Evolutionary conservation across 2,797 vertebrate genomes (phyloP).

Genomic region (Sorex maritimensis): DNA sequence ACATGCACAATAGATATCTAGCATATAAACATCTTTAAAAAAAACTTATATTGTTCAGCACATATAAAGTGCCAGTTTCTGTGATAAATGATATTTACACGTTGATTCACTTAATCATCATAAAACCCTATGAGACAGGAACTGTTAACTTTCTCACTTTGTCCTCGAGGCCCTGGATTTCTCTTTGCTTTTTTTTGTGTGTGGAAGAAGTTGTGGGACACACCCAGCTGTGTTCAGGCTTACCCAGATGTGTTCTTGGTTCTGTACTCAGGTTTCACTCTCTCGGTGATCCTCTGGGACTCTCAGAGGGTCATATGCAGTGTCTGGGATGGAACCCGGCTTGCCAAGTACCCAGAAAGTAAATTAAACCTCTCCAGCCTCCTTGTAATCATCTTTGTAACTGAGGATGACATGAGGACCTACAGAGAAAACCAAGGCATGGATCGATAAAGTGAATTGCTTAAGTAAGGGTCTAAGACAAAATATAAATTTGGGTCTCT

Average conservation of each 20-base stretch:
- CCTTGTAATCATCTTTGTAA: slow-evolving; percentile 29
- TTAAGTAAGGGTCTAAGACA: not conserved
- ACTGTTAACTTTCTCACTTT: not conserved
- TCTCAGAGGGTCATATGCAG: too few species aligned
- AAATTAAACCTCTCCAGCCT: not conserved
- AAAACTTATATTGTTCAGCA: slow-evolving; percentile 14
- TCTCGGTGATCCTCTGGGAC: too few species aligned
- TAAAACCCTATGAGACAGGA: not conserved
- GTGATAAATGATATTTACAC: not conserved
- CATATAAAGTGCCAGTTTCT: not conserved
- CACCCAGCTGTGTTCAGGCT: too few species aligned
- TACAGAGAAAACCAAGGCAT: not conserved
- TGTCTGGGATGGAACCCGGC: too few species aligned
- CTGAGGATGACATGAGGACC: not conserved
- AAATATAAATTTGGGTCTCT: not conserved
- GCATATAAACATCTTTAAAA: not conserved
- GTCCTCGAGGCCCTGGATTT: too few species aligned
- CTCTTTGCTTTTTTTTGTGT: too few species aligned
- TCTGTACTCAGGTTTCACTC: too few species aligned
- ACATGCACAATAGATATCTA: not conserved
- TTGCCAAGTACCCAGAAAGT: too few species aligned
- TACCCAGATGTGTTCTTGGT: too few species aligned
- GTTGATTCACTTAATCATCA: slow-evolving; percentile 24
- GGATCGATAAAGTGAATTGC: not conserved
- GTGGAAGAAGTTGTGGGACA: too few species aligned